Percentiles rank a stretch among this genome's conserved stretches.
Conservation (phyloP, 2,888 invertebrate genomes). For the Pseudolycoriella hygida region DNA sequence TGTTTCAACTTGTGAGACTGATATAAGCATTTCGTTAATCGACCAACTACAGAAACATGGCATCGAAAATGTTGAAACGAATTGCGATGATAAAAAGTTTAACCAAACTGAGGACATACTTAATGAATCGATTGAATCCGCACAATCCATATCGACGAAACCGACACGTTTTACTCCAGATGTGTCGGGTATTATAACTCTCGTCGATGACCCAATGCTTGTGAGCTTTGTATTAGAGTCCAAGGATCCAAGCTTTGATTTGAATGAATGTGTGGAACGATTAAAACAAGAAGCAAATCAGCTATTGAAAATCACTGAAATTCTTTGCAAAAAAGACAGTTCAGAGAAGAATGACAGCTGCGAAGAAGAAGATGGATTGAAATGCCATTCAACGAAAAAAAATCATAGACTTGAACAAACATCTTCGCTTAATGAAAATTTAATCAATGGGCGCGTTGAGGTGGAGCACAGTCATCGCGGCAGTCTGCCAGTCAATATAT, state of each 20-base stretch:
- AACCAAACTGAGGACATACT: background rate
- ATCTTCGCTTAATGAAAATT: slow-evolving; percentile 23
- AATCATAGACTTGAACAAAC: slow-evolving; percentile 18
- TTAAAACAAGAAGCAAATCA: slow-evolving; percentile 52
- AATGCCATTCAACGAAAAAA: slow-evolving; percentile 8
- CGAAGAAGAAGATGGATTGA: slow-evolving; percentile 18
- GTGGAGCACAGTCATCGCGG: slow-evolving; percentile 8
- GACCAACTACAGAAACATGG: slow-evolving; percentile 29
- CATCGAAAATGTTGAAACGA: background rate
- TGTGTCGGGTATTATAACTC: slow-evolving; percentile 37
- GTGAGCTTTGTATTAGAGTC: slow-evolving; percentile 28
- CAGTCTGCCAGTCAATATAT: slow-evolving; percentile 20
- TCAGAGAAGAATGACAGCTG: slow-evolving; percentile 14
- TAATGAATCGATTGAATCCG: slow-evolving; percentile 14
- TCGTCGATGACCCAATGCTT: slow-evolving; percentile 41
- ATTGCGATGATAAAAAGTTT: background rate
- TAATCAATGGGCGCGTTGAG: slow-evolving; percentile 11
- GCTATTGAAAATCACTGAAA: slow-evolving; percentile 41
- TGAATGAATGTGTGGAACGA: slow-evolving; percentile 47
- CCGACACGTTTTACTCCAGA: slow-evolving; percentile 57
- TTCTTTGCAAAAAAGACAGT: slow-evolving; percentile 15
- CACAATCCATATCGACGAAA: slow-evolving; percentile 7
- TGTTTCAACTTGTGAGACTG: slow-evolving; percentile 58
- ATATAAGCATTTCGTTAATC: slow-evolving; percentile 55
- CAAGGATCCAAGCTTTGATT: slow-evolving; percentile 29